phyloP scores from a whole-genome alignment of 2,113 vertebrate species.

The Narcine bancroftii region DNA sequence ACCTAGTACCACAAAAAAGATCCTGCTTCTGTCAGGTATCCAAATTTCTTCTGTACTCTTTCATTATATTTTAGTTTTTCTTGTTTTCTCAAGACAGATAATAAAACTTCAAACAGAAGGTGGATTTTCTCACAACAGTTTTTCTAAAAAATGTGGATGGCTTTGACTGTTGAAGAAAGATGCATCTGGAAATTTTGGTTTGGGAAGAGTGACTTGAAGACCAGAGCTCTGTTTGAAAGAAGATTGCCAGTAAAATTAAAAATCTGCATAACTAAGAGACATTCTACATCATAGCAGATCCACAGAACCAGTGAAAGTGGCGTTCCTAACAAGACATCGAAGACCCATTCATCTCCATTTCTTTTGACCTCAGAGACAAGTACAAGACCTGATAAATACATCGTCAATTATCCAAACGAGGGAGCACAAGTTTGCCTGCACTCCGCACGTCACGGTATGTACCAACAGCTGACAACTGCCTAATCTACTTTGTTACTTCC shows the following conservation, averaged over 20 bases:
- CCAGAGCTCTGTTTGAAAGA: neutral
- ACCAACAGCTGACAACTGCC: too few relatives aligned
- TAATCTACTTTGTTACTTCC: too few relatives aligned
- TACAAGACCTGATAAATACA: too few relatives aligned
- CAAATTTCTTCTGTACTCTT: neutral
- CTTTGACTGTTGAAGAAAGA: too few relatives aligned
- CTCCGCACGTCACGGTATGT: too few relatives aligned
- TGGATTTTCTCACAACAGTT: neutral
- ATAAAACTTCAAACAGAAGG: neutral
- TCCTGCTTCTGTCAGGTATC: neutral
- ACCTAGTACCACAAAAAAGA: neutral
- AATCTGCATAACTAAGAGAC: neutral
- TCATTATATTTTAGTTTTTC: neutral
- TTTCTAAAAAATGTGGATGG: neutral
- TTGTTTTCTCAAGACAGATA: neutral
- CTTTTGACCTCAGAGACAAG: too few relatives aligned
- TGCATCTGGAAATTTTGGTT: neutral
- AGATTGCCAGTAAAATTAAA: neutral
- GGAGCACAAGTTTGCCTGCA: too few relatives aligned
- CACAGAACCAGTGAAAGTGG: neutral
- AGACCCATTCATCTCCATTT: too few relatives aligned
- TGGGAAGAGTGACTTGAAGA: neutral
- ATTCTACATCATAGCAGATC: too few relatives aligned
- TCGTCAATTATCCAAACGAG: too few relatives aligned
- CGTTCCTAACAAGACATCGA: too few relatives aligned